Conservation (phyloP, 2,113 vertebrate species). For the Elgaria multicarinata region DNA sequence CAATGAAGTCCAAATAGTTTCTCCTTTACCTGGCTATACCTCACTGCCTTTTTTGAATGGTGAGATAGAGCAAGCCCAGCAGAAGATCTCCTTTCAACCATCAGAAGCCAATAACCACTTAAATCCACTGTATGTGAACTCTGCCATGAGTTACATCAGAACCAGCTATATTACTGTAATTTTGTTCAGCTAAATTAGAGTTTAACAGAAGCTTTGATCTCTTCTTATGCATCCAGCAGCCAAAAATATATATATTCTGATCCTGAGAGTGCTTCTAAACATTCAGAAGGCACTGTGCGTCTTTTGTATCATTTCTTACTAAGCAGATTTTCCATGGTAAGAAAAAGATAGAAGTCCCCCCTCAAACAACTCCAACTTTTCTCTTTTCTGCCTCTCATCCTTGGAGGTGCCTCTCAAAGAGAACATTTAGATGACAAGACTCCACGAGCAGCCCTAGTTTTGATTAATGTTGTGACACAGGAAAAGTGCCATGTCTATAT, state of each 20-base stretch:
- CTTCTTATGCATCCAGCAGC: constrained; percentile 27
- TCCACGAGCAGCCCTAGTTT: background rate
- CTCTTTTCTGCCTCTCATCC: background rate
- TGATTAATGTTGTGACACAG: fast-evolving
- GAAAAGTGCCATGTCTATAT: background rate
- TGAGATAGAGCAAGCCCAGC: constrained; percentile 39
- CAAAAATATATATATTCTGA: background rate
- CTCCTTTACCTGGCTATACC: constrained; percentile 1
- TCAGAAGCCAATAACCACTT: constrained; percentile 63
- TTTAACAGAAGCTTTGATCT: constrained; percentile 50
- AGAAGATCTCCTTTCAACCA: constrained; percentile 53
- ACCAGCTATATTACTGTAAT: constrained; percentile 62
- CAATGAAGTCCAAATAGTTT: constrained; percentile 8
- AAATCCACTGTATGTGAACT: constrained; percentile 71
- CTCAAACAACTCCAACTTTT: background rate
- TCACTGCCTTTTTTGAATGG: constrained; percentile 17
- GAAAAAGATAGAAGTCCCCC: too few species aligned
- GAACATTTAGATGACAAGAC: background rate
- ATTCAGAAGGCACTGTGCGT: too few species aligned
- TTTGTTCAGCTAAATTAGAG: constrained; percentile 39
- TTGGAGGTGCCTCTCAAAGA: background rate
- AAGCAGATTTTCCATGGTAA: too few species aligned
- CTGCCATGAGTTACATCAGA: constrained; percentile 66
- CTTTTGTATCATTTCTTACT: too few species aligned
- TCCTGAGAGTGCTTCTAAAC: too few species aligned